Base-by-base conservation (phyloP, 92 coral and sea anemone genomes). In the Heteractis magnifica region DNA sequence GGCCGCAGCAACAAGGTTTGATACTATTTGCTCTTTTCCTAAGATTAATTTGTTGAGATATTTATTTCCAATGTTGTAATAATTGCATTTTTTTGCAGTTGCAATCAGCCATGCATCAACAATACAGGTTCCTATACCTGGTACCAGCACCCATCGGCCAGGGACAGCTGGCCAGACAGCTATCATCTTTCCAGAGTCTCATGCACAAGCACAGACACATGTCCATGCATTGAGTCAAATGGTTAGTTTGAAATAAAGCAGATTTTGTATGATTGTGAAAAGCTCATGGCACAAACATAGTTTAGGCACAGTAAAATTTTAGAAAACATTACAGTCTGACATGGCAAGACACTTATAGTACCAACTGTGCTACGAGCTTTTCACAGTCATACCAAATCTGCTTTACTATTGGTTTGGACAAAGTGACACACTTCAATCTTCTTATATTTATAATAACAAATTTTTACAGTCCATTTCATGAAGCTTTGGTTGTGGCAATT, bases 81-180 rank as follows among this genome's bases (percentile, higher is more conserved):
- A 23, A 65, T 82, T 15, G 55, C 2, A 21, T 23, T 72, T 51
- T 49, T 49, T 52, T 65, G 2, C 52, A 85, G 83, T 85, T 64
- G 83, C 88, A 16, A 87, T 76, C 44, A 89, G 86, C 71, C 88
- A 89, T 65, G 92, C 81, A 19, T 56, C 89, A 79, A 80, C 82
- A 53, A 91, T 92, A 15, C 70, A 62, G 70, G 4, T 62, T 18
- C 65, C 87, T 26, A 88, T 93, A 5, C 98, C 98, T 79, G 93
- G 90, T 49, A 83, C 89, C 19, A 86, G 89, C 16, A 87, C 92
- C 15, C 90, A 84, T 10, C 93, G 90, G 55, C 94, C 87, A 60
- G 90, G 93, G 8, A 88, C 92, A 14, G 81, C 90, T 62, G 95
- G 98, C 18, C 98, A 93, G 85, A 93, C 98, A 2, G 92, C 98